Percentiles rank a stretch among this genome's conserved stretches.
Evolutionary conservation across 2,888 invertebrate genomes (phyloP).

Genomic region (Dromius quadrimaculatus): DNA sequence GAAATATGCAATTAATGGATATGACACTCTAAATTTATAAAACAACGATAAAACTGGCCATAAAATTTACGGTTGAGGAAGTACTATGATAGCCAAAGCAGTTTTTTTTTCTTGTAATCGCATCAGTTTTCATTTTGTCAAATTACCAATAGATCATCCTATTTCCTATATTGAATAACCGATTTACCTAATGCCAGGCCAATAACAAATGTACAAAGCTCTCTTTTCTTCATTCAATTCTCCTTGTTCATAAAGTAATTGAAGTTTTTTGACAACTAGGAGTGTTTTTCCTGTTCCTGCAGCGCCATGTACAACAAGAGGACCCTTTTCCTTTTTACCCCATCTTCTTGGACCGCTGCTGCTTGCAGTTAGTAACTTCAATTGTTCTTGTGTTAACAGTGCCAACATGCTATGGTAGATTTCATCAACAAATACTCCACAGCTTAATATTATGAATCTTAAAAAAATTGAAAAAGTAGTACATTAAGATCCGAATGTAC

Average conservation of each 20-base stretch:
- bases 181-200: conserved; percentile 63
- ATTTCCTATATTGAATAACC: too few relatives aligned
- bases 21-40: too few relatives aligned
- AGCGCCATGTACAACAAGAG: conserved; percentile 63
- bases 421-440: conserved; percentile 64
- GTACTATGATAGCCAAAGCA: too few relatives aligned
- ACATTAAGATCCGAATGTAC: too few relatives aligned
- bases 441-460: conserved; percentile 63
- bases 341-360: conserved; percentile 56
- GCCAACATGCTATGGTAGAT: conserved; percentile 62
- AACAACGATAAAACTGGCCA: too few relatives aligned
- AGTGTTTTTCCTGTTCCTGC: conserved; percentile 66
- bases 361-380: conserved; percentile 59
- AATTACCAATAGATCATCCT: neutral
- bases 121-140: neutral
- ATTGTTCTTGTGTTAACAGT: conserved; percentile 62
- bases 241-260: conserved; percentile 60
- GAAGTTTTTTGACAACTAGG: conserved; percentile 62
- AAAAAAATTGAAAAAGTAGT: too few relatives aligned
- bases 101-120: too few relatives aligned
- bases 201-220: conserved; percentile 64
- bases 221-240: conserved; percentile 60
- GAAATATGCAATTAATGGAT: too few relatives aligned
- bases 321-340: conserved; percentile 49
- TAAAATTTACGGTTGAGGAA: too few relatives aligned